These are phyloP conservation scores for Dynastes tityus DNA, from an alignment of 2,888 invertebrate genomes.

Conservation along the genomic window DNA sequence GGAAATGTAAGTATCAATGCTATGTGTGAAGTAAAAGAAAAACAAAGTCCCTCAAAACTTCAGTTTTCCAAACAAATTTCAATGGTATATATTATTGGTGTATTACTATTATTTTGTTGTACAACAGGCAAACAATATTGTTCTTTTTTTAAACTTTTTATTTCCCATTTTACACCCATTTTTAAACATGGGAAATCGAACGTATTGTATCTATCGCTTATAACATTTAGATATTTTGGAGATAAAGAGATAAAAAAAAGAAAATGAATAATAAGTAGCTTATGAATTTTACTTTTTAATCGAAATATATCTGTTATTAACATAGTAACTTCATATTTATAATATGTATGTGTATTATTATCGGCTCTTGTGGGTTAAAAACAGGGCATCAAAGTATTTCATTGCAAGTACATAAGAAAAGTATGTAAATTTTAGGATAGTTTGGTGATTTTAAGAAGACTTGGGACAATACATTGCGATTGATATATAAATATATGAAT, in stretches of 20 bases:
- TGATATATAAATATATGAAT: constrained; percentile 16
- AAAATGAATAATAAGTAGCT: constrained; percentile 51
- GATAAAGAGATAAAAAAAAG: constrained; percentile 39
- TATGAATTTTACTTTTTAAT: constrained; percentile 53
- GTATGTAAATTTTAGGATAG: constrained; percentile 59
- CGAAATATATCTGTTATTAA: constrained; percentile 62
- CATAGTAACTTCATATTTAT: constrained; percentile 62
- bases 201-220: constrained; percentile 52
- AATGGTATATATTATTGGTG: constrained; percentile 37
- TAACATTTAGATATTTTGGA: constrained; percentile 53
- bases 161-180: constrained; percentile 31
- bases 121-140: constrained; percentile 12
- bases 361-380: constrained; percentile 67
- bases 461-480: constrained; percentile 63
- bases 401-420: constrained; percentile 57
- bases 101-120: constrained; percentile 19
- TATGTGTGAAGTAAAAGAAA: constrained; percentile 5
- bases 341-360: constrained; percentile 64
- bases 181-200: constrained; percentile 15
- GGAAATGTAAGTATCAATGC: background rate
- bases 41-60: background rate
- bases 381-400: constrained; percentile 66
- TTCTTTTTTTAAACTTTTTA: constrained; percentile 17
- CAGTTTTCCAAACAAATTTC: background rate
- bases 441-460: constrained; percentile 65